phyloP scores from a whole-genome alignment of 2,888 invertebrate genomes.

The Drosophila sordidula region DNA sequence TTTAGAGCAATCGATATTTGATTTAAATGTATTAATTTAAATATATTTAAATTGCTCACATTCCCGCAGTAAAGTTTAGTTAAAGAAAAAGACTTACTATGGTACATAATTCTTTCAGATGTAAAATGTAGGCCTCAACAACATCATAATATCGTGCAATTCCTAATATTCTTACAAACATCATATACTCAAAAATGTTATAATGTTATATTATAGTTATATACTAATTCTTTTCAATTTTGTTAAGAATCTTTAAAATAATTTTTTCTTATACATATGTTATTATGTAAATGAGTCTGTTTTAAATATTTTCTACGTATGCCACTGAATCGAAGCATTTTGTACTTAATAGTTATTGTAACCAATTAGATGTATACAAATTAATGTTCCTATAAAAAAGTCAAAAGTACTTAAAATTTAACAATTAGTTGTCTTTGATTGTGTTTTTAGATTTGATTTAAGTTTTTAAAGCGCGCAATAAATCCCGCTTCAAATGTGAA shows the following conservation, averaged over 20 bases:
- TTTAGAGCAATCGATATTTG: neutral
- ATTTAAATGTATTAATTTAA: neutral
- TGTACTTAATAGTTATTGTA: slow-evolving; percentile 40
- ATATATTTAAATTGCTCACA: neutral
- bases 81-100: neutral
- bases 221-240: neutral
- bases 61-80: neutral
- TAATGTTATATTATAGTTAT: too few relatives aligned
- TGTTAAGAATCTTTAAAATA: neutral
- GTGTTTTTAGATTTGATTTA: too few relatives aligned
- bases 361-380: slow-evolving; percentile 1
- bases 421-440: slow-evolving; percentile 2
- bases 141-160: neutral
- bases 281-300: neutral
- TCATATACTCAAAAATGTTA: neutral
- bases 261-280: neutral
- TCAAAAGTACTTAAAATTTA: slow-evolving; percentile 2
- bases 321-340: neutral
- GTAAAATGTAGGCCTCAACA: neutral
- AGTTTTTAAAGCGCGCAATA: too few relatives aligned
- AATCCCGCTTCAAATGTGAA: too few relatives aligned
- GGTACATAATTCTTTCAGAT: neutral
- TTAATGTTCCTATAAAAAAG: slow-evolving; percentile 4
- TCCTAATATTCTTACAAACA: neutral
- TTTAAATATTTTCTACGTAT: neutral